Base-by-base conservation (phyloP, 1,140 invertebrate genomes). In the Leptinotarsa undecemlineata region DNA sequence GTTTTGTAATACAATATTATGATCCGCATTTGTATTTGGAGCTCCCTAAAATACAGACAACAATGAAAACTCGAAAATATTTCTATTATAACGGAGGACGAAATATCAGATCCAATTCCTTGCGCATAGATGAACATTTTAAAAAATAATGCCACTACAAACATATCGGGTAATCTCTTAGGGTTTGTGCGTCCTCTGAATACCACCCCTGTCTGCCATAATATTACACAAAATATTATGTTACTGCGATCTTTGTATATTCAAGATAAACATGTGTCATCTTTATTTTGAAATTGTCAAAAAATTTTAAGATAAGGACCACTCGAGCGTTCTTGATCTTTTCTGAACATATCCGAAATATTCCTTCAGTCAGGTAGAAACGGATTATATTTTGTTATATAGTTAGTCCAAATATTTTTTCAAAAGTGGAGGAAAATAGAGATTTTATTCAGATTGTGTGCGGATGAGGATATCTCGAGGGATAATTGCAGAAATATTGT, bases 161-260 rank as follows among this genome's bases (percentile, higher is more conserved):
- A 75, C 74, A 75, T 75, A 75, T 75, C 74, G 61, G 47, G 42
- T 57, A 71, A 75, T 75, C 74, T 73, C 23, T 72, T 63, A 42
- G 71, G 57, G 71, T 20, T 64, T 48, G 64, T 20, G 68, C 48
- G 15, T 42, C 21, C 33, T 26, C 61, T 72, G 42, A 63, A 33
- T 23, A 21, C 68, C 68, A 68, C 47, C 60, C 62, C 33, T 68
- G 47, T 69, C 21, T 69, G 42, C 60, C 42, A 42, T 71, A 70
- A 75, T 75, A 75, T 75, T 75, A 71, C 74, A 75, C 74, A 75
- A 75, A 75, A 75, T 75, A 75, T 75, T 75, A 71, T 75, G 74
- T 75, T 75, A 75, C 74, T 64, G 69, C 61, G 47, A 71, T 47
- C 72, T 68, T 73, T 73, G 63, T 74, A 23, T 63, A 70, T 69